Conservation (phyloP, 2,113 vertebrate genomes). For the Scartelaos histophorus region DNA sequence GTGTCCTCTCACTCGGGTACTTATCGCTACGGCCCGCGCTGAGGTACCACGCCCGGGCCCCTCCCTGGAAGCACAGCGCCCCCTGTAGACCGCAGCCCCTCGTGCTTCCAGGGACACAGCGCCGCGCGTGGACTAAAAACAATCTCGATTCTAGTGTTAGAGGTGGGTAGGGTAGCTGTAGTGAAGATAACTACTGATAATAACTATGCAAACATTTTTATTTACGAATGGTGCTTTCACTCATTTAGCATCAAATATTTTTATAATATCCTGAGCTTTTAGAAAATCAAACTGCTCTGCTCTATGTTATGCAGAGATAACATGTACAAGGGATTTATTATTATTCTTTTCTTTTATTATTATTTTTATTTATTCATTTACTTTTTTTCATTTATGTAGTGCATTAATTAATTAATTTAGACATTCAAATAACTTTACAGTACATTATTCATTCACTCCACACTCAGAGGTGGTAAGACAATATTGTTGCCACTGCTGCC, state of each 20-base stretch:
- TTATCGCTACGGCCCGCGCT: slow-evolving; percentile 44
- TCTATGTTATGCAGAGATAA: too few relatives aligned
- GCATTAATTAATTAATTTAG: too few relatives aligned
- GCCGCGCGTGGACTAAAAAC: not conserved
- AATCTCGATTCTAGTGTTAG: not conserved
- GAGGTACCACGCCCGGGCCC: not conserved
- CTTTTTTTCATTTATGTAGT: too few relatives aligned
- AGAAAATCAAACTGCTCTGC: too few relatives aligned
- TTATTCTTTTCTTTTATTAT: too few relatives aligned
- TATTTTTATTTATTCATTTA: too few relatives aligned
- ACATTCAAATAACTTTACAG: too few relatives aligned
- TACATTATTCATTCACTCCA: too few relatives aligned
- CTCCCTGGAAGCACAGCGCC: not conserved
- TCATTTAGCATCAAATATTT: not conserved
- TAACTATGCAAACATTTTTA: not conserved
- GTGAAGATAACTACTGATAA: not conserved
- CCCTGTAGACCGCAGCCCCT: not conserved
- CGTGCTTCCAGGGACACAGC: not conserved
- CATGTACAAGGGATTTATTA: not conserved
- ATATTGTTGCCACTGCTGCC: too few relatives aligned
- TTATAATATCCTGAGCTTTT: too few relatives aligned
- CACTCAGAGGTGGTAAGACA: too few relatives aligned
- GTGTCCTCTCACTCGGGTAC: slow-evolving; percentile 75
- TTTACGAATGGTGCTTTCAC: not conserved
- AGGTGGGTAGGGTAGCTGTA: slow-evolving; percentile 1